phyloP scores from a whole-genome alignment of 2,113 vertebrate species.

The Onychorhynchus coronatus region DNA sequence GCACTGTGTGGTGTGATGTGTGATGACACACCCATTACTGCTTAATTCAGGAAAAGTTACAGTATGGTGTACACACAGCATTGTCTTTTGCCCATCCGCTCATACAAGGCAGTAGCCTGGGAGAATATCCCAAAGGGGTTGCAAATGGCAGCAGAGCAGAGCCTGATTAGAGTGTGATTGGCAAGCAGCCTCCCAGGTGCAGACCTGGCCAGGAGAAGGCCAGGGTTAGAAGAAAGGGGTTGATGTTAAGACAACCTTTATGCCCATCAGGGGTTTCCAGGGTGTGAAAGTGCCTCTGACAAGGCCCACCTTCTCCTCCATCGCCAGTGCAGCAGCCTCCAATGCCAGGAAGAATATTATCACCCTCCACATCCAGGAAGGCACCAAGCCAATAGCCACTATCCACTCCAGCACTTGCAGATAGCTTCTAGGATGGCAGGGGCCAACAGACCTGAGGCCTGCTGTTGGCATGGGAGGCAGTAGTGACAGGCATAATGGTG shows the following conservation, averaged over 20 bases:
- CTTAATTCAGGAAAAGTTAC: background rate
- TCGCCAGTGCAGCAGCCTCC: background rate
- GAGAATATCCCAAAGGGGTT: background rate
- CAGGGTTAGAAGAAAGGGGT: background rate
- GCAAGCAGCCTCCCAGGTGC: accelerated
- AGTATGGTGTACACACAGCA: background rate
- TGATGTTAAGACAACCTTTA: background rate
- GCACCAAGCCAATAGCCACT: background rate
- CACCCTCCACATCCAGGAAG: background rate
- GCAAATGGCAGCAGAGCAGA: background rate
- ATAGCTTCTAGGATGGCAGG: background rate
- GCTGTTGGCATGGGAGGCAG: background rate
- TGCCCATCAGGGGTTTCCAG: background rate
- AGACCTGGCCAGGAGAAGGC: background rate
- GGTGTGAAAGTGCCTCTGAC: background rate
- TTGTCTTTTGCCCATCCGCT: background rate
- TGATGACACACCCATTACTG: background rate
- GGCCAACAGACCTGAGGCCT: background rate
- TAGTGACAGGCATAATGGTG: background rate
- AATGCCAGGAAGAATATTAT: background rate
- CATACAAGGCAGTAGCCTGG: background rate
- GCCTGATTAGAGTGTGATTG: too few relatives aligned
- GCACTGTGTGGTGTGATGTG: background rate
- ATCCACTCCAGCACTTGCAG: background rate
- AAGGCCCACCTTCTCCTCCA: background rate